Percentiles rank a stretch among this genome's conserved stretches.
phyloP scores from a whole-genome alignment of 2,797 vertebrate genomes.

The Jordanella pulchra region DNA sequence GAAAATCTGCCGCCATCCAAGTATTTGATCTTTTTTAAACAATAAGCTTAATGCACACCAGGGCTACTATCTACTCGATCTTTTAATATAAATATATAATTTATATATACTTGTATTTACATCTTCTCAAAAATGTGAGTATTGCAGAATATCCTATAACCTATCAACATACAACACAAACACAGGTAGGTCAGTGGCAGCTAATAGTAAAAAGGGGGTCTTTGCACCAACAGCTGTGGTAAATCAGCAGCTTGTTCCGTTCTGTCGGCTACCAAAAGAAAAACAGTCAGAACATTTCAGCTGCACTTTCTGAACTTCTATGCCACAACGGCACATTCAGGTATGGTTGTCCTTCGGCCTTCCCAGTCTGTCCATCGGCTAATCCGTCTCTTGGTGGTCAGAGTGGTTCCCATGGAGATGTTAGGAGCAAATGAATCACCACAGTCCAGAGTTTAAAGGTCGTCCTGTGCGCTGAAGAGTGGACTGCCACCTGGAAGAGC shows the following conservation, averaged over 20 bases:
- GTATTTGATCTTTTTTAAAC: constrained; percentile 31
- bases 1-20: constrained; percentile 12
- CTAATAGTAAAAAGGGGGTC: constrained; percentile 49
- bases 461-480: constrained; percentile 23
- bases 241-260: constrained; percentile 31
- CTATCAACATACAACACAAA: constrained; percentile 62
- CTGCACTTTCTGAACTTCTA: constrained; percentile 24
- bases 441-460: constrained; percentile 27
- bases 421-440: constrained; percentile 43
- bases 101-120: constrained; percentile 78
- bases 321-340: constrained; percentile 11
- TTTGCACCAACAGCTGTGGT: constrained; percentile 38
- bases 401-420: constrained; percentile 60
- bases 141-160: constrained; percentile 46
- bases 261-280: constrained; percentile 10
- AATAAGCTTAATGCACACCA: constrained; percentile 64
- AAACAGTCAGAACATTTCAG: constrained; percentile 27
- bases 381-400: constrained; percentile 43
- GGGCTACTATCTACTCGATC: constrained; percentile 58
- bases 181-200: constrained; percentile 63
- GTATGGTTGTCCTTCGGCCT: constrained; percentile 36
- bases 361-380: constrained; percentile 26
- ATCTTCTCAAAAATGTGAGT: constrained; percentile 67
- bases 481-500: constrained; percentile 51
- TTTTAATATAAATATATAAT: constrained; percentile 75